A percentile compares a stretch with the other conserved stretches of the same genome.
These are phyloP conservation scores for Lysandra bellargus DNA, from an alignment of 2,888 invertebrate species.

Conservation along the genomic window DNA sequence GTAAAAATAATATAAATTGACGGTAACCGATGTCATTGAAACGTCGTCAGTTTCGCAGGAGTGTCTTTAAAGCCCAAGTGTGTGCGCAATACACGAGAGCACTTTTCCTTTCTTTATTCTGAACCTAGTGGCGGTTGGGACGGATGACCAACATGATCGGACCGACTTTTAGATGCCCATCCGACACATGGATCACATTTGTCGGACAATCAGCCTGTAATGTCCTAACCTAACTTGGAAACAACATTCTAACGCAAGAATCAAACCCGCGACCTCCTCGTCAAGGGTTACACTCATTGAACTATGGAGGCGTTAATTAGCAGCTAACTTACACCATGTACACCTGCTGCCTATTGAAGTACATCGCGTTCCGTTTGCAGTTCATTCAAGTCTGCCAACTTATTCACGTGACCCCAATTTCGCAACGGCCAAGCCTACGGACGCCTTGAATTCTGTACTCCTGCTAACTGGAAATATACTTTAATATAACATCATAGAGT, in stretches of 20 bases:
- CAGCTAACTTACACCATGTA: not conserved
- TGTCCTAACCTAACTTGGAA: too few species aligned
- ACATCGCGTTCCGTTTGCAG: constrained; percentile 36
- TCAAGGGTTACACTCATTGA: too few species aligned
- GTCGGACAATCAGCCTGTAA: too few species aligned
- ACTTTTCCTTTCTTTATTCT: too few species aligned
- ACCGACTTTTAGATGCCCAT: too few species aligned
- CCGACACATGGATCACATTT: too few species aligned
- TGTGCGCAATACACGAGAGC: too few species aligned
- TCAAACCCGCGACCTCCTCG: not conserved
- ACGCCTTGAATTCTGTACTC: constrained; percentile 6
- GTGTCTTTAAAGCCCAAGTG: not conserved
- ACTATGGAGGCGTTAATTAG: not conserved
- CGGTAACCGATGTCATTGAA: not conserved
- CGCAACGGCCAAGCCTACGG: constrained; percentile 49
- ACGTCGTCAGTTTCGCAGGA: not conserved
- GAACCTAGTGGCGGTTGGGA: too few species aligned
- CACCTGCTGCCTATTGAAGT: not conserved
- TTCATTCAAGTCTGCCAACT: constrained; percentile 46
- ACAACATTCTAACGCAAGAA: too few species aligned
- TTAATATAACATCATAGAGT: not conserved
- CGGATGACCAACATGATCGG: too few species aligned
- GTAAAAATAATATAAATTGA: not conserved
- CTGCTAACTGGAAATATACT: not conserved
- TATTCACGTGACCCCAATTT: constrained; percentile 53